Conservation (phyloP, 2,888 invertebrate species). For the Tiphia femorata region DNA sequence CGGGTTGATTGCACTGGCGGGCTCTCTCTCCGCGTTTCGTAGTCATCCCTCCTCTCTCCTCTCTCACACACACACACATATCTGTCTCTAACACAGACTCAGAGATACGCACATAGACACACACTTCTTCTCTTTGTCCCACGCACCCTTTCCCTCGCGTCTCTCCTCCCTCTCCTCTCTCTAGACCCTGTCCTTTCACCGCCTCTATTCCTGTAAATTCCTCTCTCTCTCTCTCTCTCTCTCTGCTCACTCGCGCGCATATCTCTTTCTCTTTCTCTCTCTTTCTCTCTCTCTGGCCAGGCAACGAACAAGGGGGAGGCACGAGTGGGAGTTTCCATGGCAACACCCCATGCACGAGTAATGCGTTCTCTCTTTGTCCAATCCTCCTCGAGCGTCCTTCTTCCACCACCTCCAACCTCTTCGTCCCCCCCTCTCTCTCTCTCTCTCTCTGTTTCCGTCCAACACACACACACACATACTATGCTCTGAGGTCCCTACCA, state of each 20-base stretch:
- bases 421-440: conserved; percentile 18
- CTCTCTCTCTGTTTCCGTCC: conserved; percentile 28
- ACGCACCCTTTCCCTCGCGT: conserved; percentile 19
- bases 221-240: conserved; percentile 29
- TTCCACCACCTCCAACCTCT: conserved; percentile 19
- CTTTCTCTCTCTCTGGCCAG: conserved; percentile 34
- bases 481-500: too few relatives aligned
- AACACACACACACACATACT: too few relatives aligned
- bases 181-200: conserved; percentile 22
- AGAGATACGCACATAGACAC: not conserved
- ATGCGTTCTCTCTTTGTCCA: conserved; percentile 49
- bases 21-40: conserved; percentile 33
- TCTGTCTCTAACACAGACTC: conserved; percentile 28
- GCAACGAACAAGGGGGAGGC: conserved; percentile 46
- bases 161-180: too few relatives aligned
- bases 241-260: conserved; percentile 24
- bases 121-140: conserved; percentile 13
- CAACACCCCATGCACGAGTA: conserved; percentile 65
- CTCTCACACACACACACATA: conserved; percentile 39
- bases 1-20: conserved; percentile 68
- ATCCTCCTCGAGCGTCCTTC: conserved; percentile 35
- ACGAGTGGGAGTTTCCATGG: conserved; percentile 65
- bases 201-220: conserved; percentile 22
- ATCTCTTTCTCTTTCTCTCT: conserved; percentile 1
- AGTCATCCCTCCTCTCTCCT: conserved; percentile 25